Evolutionary conservation across 1,140 invertebrate genomes (phyloP), one percentile per base, ranked within the genome.

Genomic region (Megathymus violae): DNA sequence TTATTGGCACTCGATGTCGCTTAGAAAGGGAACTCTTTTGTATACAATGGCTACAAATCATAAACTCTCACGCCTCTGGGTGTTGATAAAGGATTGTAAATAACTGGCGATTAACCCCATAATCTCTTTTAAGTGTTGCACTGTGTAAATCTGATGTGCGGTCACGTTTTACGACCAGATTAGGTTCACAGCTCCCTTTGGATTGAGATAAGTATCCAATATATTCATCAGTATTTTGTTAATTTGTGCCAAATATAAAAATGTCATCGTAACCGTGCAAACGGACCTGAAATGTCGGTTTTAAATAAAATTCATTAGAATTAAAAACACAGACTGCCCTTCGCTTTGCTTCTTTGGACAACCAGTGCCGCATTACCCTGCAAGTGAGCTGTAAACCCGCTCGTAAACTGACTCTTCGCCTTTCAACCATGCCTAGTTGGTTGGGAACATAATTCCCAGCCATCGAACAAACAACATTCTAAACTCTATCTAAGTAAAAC

Each of bases 1-100:
- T 90, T 90, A 90, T 90, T 83, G 76, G 75, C 80, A 88, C 65
- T 90, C 67, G 79, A 85, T 87, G 85, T 89, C 88, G 78, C 85
- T 88, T 85, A 88, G 76, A 76, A 70, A 67, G 61, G 76, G 79
- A 82, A 80, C 79, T 78, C 87, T 80, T 85, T 88, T 90, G 82
- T 86, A 71, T 43, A 58, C 48, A 63, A 71, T n/a, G 65, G 76
- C 63, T 62, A 65, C 48, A 40, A 69, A 38, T 78, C 84, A 72
- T 66, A 2, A 69, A 65, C 34, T 62, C 71, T 58, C 71, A 82
- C 83, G 82, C 84, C 83, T 70, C 73, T 63, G 65, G 66, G 43
- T 71, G 46, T 66, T 80, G 80, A 81, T 88, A 84, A 85, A 83
- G 71, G 84, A 78, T 72, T 85, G 79, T 87, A 88, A 88, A 88